Evolutionary conservation across 2,797 vertebrate species (phyloP).

Genomic region (Oreortyx pictus): DNA sequence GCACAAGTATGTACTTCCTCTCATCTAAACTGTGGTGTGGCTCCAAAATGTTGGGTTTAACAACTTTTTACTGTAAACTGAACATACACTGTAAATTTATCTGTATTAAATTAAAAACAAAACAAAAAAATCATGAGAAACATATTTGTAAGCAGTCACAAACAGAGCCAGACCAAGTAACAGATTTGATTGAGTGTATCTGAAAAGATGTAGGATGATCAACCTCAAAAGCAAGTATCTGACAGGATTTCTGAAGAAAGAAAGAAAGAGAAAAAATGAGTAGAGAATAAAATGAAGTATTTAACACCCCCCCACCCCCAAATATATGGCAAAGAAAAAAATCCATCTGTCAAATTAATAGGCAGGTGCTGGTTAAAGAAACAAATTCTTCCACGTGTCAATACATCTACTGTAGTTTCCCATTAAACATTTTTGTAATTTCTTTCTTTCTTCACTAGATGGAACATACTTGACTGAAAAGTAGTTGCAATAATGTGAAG

Average conservation of each 20-base stretch:
- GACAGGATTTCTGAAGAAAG: not conserved
- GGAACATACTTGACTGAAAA: slow-evolving; percentile 66
- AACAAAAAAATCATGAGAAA: not conserved
- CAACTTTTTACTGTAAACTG: not conserved
- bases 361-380: slow-evolving; percentile 42
- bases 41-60: not conserved
- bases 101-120: not conserved
- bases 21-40: not conserved
- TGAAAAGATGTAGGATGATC: not conserved
- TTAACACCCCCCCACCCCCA: slow-evolving; percentile 27
- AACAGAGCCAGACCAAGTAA: not conserved
- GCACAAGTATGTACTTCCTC: slow-evolving; percentile 36
- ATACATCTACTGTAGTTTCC: slow-evolving; percentile 32
- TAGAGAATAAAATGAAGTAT: not conserved
- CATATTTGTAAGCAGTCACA: not conserved
- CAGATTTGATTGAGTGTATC: not conserved
- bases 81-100: not conserved
- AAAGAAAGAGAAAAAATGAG: not conserved
- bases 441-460: slow-evolving; percentile 62
- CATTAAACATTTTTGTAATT: slow-evolving; percentile 43
- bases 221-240: not conserved
- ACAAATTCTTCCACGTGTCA: slow-evolving; percentile 38
- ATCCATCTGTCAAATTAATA: slow-evolving; percentile 38
- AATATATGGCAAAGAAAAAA: slow-evolving; percentile 48
- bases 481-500: slow-evolving; percentile 63